Evolutionary conservation across 2,797 vertebrate species (phyloP).

Genomic region (Coranthus polyacanthus): DNA sequence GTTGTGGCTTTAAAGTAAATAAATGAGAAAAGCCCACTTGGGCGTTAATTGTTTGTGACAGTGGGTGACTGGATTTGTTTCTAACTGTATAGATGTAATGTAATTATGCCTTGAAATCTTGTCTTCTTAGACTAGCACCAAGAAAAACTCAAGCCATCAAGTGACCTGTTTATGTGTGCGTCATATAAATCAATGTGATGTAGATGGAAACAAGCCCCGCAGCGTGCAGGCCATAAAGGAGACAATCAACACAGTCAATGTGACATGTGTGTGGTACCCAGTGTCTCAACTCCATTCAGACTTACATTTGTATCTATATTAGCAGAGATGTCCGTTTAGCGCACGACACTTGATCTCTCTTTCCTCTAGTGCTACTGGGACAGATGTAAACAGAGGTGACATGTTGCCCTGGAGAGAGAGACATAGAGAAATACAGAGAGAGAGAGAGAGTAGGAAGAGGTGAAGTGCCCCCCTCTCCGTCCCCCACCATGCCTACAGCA

Average conservation of each 20-base stretch:
- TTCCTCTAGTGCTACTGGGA: conserved; percentile 43
- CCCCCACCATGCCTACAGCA: conserved; percentile 27
- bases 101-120: conserved; percentile 50
- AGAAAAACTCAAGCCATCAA: conserved; percentile 32
- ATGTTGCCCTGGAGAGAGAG: conserved; percentile 57
- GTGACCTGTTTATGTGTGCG: conserved; percentile 68
- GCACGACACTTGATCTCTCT: conserved; percentile 53
- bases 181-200: conserved; percentile 61
- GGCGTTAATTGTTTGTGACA: conserved; percentile 34
- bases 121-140: conserved; percentile 41
- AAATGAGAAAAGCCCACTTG: neutral
- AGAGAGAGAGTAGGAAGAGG: conserved; percentile 40
- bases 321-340: conserved; percentile 64
- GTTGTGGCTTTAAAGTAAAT: neutral
- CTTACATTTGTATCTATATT: conserved; percentile 54
- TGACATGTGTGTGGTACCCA: conserved; percentile 46
- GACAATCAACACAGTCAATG: conserved; percentile 50
- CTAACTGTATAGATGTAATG: conserved; percentile 39
- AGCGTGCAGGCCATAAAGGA: conserved; percentile 40
- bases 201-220: conserved; percentile 56
- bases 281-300: conserved; percentile 27
- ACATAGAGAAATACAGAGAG: conserved; percentile 14
- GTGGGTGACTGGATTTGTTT: conserved; percentile 33
- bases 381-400: conserved; percentile 66
- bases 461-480: conserved; percentile 22